Conservation (phyloP, 2,888 invertebrate genomes). For the Caenorhabditis sulstoni region DNA sequence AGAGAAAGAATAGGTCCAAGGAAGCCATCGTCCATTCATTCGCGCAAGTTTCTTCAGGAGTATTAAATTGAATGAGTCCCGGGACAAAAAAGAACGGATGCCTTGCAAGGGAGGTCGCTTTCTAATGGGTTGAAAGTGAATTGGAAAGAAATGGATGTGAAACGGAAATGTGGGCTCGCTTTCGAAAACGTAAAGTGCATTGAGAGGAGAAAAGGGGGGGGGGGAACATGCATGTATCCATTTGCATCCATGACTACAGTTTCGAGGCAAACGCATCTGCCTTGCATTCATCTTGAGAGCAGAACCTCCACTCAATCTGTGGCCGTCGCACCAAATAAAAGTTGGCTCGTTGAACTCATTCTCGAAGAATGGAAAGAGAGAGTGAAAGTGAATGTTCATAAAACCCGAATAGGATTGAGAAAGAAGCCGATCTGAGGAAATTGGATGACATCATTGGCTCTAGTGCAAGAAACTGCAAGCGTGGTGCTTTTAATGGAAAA, state of each 20-base stretch:
- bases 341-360: not conserved
- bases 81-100: conserved; percentile 32
- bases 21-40: conserved; percentile 1
- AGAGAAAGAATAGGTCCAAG: conserved; percentile 25
- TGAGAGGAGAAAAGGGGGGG: not conserved
- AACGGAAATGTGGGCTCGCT: not conserved
- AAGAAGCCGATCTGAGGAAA: not conserved
- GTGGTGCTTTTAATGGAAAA: not conserved
- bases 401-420: not conserved
- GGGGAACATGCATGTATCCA: not conserved
- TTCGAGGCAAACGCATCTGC: too few relatives aligned
- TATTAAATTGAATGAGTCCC: conserved; percentile 42
- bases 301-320: too few relatives aligned
- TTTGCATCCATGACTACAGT: conserved; percentile 16
- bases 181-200: too few relatives aligned
- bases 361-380: not conserved
- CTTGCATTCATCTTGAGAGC: too few relatives aligned
- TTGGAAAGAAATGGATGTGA: not conserved
- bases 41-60: conserved; percentile 20
- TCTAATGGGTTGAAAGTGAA: conserved; percentile 5
- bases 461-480: not conserved
- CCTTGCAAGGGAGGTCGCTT: conserved; percentile 15
- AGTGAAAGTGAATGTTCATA: conserved; percentile 1
- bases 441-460: conserved; percentile 1
- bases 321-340: too few relatives aligned